Base-by-base conservation (phyloP, 2,888 invertebrate genomes). In the Acrobasis suavella region DNA sequence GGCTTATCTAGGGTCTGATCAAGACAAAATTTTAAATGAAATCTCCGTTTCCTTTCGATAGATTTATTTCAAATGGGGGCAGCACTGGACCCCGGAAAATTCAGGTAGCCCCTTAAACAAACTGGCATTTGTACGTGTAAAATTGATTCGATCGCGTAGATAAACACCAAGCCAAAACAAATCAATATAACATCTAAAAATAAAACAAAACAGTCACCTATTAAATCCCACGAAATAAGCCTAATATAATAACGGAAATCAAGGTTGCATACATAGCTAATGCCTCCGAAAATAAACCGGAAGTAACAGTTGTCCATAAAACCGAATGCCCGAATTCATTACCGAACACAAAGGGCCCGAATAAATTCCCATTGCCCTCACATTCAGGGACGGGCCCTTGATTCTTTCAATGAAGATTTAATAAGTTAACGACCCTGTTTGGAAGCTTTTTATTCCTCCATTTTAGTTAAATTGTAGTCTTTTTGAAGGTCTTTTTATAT, bases 331-430 rank as follows among this genome's bases (percentile, higher is more conserved):
- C 37, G 54, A 37, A 54, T 15, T 54, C 37, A 54, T 54, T 54
- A 54, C 15, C 9, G 54, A 54, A 38, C 32, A 54, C 54, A 37
- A 54, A 37, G n/a, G 54, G 37, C 37, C n/a, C 16, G 22, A 56
- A 56, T 56, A 56, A 56, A 56, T 42, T 42, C 46, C 42, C 42
- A 56, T 56, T 56, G 56, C 42, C 56, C 56, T 56, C 38, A 16
- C 22, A 46, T 42, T 42, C 56, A 42, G 46, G 56, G 56, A n/a
- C 22, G 42, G 17, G 56, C 22, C 56, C 56, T 56, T 56, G 56
- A 56, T 56, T 56, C 14, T 38, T 56, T 42, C 56, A 56, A 56
- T 56, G 42, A 42, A 42, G 56, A 42, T 56, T 56, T 42, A 46
- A 56, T 56, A 42, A 56, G 42, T 56, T 56, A 56, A 56, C 56